Conservation (phyloP, 2,113 vertebrate species). For the Arizona elegans region DNA sequence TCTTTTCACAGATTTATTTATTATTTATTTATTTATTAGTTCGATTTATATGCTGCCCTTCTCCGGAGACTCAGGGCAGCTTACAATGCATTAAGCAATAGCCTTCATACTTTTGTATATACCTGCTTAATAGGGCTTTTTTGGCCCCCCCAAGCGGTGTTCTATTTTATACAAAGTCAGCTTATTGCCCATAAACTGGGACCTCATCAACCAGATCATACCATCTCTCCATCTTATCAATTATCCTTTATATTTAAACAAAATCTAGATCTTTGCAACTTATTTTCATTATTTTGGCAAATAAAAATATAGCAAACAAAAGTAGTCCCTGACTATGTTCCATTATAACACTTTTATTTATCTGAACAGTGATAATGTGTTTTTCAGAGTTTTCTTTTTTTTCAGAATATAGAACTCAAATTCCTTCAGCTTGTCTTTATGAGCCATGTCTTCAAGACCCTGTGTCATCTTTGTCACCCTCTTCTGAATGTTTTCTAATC, state of each 20-base stretch:
- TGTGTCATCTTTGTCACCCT: background rate
- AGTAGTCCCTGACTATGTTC: background rate
- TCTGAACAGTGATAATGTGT: background rate
- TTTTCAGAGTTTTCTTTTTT: background rate
- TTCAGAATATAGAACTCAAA: background rate
- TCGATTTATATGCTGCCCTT: no score
- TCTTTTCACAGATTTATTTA: background rate
- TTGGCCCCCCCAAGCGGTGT: no score
- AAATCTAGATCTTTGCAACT: background rate
- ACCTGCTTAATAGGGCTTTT: no score
- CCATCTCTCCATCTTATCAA: background rate
- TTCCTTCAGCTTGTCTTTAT: background rate
- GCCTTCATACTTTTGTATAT: no score
- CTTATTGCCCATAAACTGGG: no score
- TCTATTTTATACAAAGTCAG: no score
- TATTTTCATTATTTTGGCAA: background rate
- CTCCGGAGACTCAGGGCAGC: no score
- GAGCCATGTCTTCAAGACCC: background rate
- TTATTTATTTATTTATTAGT: no score
- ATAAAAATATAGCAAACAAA: background rate
- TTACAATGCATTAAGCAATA: no score
- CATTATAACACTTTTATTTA: background rate
- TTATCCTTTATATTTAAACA: background rate
- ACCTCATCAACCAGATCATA: background rate
- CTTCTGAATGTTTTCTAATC: background rate